These are phyloP conservation scores for Scaptomyza polygonia DNA, from an alignment of 2,888 invertebrate species.

Conservation along the genomic window DNA sequence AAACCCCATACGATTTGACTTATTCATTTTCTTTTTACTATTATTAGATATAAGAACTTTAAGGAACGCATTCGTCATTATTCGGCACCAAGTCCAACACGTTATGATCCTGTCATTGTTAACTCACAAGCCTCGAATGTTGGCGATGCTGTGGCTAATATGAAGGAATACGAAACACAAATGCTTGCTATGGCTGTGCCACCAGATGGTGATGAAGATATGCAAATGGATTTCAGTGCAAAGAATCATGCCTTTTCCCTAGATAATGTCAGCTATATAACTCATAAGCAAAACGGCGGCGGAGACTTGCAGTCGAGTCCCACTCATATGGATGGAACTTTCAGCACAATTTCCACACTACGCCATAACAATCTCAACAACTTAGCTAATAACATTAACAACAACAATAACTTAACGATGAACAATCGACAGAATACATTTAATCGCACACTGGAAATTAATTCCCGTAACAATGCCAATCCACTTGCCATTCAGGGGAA, in stretches of 20 bases:
- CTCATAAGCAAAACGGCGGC: conserved; percentile 88
- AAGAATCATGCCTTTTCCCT: conserved; percentile 94
- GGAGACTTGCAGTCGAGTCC: conserved; percentile 89
- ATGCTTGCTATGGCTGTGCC: conserved; percentile 96
- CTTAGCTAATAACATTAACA: conserved; percentile 83
- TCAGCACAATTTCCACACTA: conserved; percentile 89
- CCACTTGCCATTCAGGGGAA: conserved; percentile 80
- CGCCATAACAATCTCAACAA: conserved; percentile 85
- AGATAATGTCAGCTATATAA: conserved; percentile 95
- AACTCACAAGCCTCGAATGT: conserved; percentile 84
- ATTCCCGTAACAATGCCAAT: conserved; percentile 83
- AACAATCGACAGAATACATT: conserved; percentile 84
- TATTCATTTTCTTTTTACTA: not conserved
- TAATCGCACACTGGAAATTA: conserved; percentile 84
- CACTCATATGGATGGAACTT: conserved; percentile 92
- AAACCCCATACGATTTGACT: not conserved
- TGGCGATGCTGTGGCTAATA: conserved; percentile 86
- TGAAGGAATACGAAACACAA: conserved; percentile 98
- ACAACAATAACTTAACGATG: conserved; percentile 79
- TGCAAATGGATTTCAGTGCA: conserved; percentile 94
- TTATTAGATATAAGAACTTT: conserved; percentile 92
- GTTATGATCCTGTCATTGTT: conserved; percentile 89
- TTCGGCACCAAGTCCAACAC: conserved; percentile 87
- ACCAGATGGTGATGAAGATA: conserved; percentile 92
- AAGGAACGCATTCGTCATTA: conserved; percentile 93